Percentiles rank a stretch among this genome's conserved stretches.
phyloP scores from a whole-genome alignment of 2,113 vertebrate species.

The Todiramphus chloris region DNA sequence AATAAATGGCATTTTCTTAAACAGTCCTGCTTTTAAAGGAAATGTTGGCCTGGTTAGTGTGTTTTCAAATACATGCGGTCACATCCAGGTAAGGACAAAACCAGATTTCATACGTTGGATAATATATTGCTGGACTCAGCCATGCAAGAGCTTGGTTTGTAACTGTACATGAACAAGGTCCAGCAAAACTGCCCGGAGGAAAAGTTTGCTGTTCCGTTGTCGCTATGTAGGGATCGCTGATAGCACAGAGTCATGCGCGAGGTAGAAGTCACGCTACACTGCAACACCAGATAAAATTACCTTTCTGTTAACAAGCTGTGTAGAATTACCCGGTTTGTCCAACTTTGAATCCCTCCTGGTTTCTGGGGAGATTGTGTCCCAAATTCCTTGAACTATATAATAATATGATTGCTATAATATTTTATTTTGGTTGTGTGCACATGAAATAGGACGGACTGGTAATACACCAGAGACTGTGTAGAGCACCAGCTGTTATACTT shows the following conservation, averaged over 20 bases:
- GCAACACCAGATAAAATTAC: neutral
- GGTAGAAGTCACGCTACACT: neutral
- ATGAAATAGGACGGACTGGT: conserved; percentile 20
- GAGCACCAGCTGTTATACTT: conserved; percentile 59
- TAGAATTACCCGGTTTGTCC: conserved; percentile 1
- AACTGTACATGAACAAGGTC: neutral
- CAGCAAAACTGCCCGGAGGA: neutral
- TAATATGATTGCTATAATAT: neutral
- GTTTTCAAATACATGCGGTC: neutral
- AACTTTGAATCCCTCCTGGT: conserved; percentile 18
- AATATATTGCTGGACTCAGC: neutral
- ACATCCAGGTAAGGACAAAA: neutral
- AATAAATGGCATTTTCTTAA: neutral
- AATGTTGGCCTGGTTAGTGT: neutral
- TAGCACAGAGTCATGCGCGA: neutral
- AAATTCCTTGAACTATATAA: conserved; percentile 40
- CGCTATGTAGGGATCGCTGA: neutral
- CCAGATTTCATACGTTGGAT: neutral
- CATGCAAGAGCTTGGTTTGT: neutral
- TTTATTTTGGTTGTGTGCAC: conserved; percentile 36
- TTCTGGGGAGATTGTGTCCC: conserved; percentile 10
- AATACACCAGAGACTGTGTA: conserved; percentile 19
- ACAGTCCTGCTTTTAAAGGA: neutral
- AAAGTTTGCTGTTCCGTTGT: neutral
- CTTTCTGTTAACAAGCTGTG: neutral